Base-by-base conservation (phyloP, 2,113 vertebrate species). In the Hypomesus transpacificus region DNA sequence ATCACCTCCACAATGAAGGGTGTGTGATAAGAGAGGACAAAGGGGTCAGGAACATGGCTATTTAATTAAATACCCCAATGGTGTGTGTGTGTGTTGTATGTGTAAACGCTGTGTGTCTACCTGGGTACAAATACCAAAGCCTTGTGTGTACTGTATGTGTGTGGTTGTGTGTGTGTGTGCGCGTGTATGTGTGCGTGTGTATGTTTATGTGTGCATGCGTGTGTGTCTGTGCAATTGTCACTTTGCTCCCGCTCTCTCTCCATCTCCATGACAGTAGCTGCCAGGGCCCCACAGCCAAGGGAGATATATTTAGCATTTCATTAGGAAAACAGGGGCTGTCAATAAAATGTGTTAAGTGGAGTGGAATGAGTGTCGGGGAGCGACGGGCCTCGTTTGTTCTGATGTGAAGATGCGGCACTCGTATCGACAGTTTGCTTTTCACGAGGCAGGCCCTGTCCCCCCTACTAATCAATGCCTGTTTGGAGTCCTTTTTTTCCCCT, bases 231-330 rank as follows among this genome's bases (percentile, higher is more conserved):
- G 31, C 39, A 71, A 68, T 74, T 87, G 88, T 86, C 84, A 84
- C 83, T 81, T 71, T 56, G 83, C 70, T 80, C 81, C 88, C 81
- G 82, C 87, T 80, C 85, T 87, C 84, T 84, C 83, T 89, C 87
- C 80, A 86, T 89, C 87, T 87, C 90, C 87, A 86, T 87, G 85
- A 87, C 87, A 85, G 89, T 78, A 66, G 85, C 89, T 89, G 87
- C 83, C 88, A 87, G 79, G 61, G 28, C 66, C n/a, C 73, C 82
- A 34, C 80, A 80, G 87, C 85, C 75, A 62, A 79, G 84, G 84
- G 85, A 88, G 87, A 91, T 91, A 89, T 89, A 90, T 90, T 90
- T 89, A 89, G 89, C 89, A 87, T 90, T 90, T 91, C 89, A 89
- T 90, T 90, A 89, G 90, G 86, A 89, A 88, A 89, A 89, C 88